phyloP scores from a whole-genome alignment of 1,140 invertebrate genomes.

The Drosophila pallidifrons region DNA sequence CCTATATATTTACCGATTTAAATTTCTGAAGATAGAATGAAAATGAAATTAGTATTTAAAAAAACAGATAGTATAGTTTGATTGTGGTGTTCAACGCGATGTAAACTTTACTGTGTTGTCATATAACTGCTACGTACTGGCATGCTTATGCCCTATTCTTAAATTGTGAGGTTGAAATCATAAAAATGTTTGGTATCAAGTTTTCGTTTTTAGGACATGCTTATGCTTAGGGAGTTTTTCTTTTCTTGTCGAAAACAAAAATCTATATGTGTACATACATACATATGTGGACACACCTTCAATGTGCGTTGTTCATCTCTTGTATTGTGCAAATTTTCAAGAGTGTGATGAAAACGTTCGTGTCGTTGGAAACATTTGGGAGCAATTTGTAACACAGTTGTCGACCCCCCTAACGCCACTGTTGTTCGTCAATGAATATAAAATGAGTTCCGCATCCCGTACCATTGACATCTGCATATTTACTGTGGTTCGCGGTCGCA shows the following conservation, averaged over 20 bases:
- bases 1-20: too few species aligned
- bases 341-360: slow-evolving; percentile 13
- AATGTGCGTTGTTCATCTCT: slow-evolving; percentile 14
- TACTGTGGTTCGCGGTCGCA: slow-evolving; percentile 24
- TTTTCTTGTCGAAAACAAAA: neutral
- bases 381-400: slow-evolving; percentile 22
- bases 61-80: too few species aligned
- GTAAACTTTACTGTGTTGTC: too few species aligned
- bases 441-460: slow-evolving; percentile 41
- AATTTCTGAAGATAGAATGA: too few species aligned
- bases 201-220: neutral
- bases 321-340: slow-evolving; percentile 21
- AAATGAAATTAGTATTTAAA: too few species aligned
- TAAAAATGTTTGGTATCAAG: too few species aligned
- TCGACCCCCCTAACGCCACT: neutral
- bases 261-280: slow-evolving; percentile 7
- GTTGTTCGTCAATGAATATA: slow-evolving; percentile 60
- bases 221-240: neutral
- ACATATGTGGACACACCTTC: neutral
- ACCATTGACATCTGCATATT: slow-evolving; percentile 18
- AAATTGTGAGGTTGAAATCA: too few species aligned
- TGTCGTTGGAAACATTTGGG: slow-evolving; percentile 35
- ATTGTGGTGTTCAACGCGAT: too few species aligned
- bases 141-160: too few species aligned
- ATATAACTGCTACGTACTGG: too few species aligned